phyloP scores from a whole-genome alignment of 2,888 invertebrate genomes.

The Coelinius sp. region DNA sequence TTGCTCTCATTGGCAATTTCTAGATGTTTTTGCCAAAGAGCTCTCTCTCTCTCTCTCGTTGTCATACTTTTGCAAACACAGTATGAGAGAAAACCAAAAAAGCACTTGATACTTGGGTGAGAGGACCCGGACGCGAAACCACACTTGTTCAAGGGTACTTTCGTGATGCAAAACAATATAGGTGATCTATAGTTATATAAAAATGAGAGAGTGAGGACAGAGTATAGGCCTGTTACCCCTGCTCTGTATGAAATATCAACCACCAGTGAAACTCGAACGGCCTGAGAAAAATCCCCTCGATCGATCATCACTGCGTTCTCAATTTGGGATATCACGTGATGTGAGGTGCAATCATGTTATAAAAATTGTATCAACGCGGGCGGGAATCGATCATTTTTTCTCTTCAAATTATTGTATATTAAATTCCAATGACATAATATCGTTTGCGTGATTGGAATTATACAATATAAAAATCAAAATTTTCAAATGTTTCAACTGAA shows the following conservation, averaged over 20 bases:
- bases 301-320: not conserved
- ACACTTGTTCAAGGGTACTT: constrained; percentile 61
- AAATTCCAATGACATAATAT: not conserved
- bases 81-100: constrained; percentile 38
- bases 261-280: constrained; percentile 69
- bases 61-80: not conserved
- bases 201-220: constrained; percentile 50
- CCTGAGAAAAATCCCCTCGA: constrained; percentile 66
- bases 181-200: constrained; percentile 50
- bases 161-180: constrained; percentile 60
- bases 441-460: not conserved
- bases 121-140: constrained; percentile 67
- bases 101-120: constrained; percentile 47
- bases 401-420: not conserved
- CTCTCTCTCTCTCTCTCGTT: not conserved
- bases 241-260: constrained; percentile 71
- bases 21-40: constrained; percentile 2
- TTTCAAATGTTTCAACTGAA: no score
- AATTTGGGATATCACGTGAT: constrained; percentile 26
- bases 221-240: constrained; percentile 55
- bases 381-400: not conserved
- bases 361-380: not conserved
- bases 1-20: no score
- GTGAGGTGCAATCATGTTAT: not conserved
- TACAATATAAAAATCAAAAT: no score